These are phyloP conservation scores for Tromatobia lineatoria DNA, from an alignment of 2,888 invertebrate species.

Conservation along the genomic window DNA sequence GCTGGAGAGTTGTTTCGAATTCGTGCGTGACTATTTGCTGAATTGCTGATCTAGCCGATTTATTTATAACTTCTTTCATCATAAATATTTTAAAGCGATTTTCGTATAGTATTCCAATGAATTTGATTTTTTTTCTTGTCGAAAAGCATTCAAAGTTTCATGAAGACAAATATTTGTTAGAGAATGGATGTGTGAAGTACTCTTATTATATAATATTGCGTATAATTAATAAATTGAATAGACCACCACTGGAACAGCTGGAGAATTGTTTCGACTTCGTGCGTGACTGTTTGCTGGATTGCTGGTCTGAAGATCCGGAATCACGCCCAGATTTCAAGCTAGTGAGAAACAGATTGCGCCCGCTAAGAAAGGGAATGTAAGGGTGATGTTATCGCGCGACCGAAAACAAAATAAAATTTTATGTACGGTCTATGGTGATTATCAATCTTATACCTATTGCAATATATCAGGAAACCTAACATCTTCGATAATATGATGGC, in stretches of 20 bases:
- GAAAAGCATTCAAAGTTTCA: too few species aligned
- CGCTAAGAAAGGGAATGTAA: slow-evolving; percentile 95
- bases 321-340: slow-evolving; percentile 94
- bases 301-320: slow-evolving; percentile 94
- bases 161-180: too few species aligned
- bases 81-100: too few species aligned
- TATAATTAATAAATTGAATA: slow-evolving; percentile 78
- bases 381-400: slow-evolving; percentile 80
- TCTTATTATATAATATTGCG: not conserved
- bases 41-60: slow-evolving; percentile 96
- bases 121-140: too few species aligned
- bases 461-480: slow-evolving; percentile 92
- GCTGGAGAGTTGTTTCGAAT: slow-evolving; percentile 93
- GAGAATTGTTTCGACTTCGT: slow-evolving; percentile 95
- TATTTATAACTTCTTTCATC: too few species aligned
- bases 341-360: slow-evolving; percentile 92
- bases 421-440: not conserved
- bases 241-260: slow-evolving; percentile 92
- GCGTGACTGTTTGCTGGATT: slow-evolving; percentile 93
- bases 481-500: slow-evolving; percentile 99
- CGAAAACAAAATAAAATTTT: slow-evolving; percentile 7
- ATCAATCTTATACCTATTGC: not conserved
- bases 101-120: too few species aligned
- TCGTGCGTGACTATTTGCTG: slow-evolving; percentile 93
- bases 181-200: not conserved